phyloP scores from a whole-genome alignment of 2,888 invertebrate species.

The Dryobota labecula region DNA sequence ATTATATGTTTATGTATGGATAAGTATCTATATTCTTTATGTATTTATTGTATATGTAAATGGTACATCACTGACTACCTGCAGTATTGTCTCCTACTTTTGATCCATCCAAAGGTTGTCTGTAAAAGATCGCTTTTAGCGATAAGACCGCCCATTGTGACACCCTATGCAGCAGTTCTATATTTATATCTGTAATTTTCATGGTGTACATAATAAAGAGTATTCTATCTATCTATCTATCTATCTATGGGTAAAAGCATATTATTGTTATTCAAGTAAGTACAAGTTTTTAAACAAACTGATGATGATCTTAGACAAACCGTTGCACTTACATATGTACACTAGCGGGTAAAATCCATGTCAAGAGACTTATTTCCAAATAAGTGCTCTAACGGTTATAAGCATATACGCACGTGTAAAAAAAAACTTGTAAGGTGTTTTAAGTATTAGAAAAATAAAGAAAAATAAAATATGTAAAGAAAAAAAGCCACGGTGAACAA shows the following conservation, averaged over 20 bases:
- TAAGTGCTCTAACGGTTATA: conserved; percentile 51
- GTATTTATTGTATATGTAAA: too few relatives aligned
- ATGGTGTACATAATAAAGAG: too few relatives aligned
- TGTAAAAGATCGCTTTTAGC: too few relatives aligned
- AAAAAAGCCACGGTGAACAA: not conserved
- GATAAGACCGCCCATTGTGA: too few relatives aligned
- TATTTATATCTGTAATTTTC: too few relatives aligned
- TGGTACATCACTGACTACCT: too few relatives aligned
- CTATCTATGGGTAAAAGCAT: not conserved
- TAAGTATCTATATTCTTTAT: too few relatives aligned
- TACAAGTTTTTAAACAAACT: conserved; percentile 22
- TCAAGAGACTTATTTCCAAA: conserved; percentile 52
- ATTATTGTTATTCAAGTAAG: conserved; percentile 9
- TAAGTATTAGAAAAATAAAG: conserved; percentile 24
- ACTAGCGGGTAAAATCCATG: conserved; percentile 43
- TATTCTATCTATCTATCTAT: too few relatives aligned
- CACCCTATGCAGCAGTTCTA: too few relatives aligned
- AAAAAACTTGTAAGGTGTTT: conserved; percentile 27
- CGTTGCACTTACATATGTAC: conserved; percentile 47
- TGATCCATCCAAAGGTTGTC: too few relatives aligned
- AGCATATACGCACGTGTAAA: conserved; percentile 11
- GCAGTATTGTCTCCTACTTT: too few relatives aligned
- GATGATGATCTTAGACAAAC: conserved; percentile 24
- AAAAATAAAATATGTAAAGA: not conserved
- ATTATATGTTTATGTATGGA: too few relatives aligned